Conservation (phyloP, 2,888 invertebrate species). For the Troides aeacus region DNA sequence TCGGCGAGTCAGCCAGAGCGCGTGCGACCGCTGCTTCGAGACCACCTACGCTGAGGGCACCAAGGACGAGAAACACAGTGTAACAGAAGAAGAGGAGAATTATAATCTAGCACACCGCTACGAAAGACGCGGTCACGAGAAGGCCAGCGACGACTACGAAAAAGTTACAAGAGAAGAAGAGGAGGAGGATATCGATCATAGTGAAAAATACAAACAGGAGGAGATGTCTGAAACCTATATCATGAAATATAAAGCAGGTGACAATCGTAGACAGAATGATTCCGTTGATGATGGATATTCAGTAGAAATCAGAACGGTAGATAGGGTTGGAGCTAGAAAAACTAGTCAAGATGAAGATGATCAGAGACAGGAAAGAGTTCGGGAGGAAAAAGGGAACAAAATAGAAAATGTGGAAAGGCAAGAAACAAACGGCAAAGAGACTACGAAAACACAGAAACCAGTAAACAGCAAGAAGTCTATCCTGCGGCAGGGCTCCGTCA, state of each 20-base stretch:
- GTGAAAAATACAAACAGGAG: slow-evolving; percentile 10
- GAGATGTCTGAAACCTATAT: slow-evolving; percentile 14
- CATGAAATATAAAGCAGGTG: slow-evolving; percentile 15
- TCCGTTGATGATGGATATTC: slow-evolving; percentile 32
- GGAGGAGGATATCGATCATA: slow-evolving; percentile 18
- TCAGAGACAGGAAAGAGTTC: slow-evolving; percentile 1
- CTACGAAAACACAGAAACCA: slow-evolving; percentile 48
- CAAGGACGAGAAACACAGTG: slow-evolving; percentile 31
- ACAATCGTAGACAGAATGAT: slow-evolving; percentile 9
- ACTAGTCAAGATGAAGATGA: slow-evolving; percentile 10
- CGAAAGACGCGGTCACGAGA: slow-evolving; percentile 7
- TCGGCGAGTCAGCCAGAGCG: slow-evolving; percentile 49
- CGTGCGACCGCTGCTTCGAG: slow-evolving; percentile 39
- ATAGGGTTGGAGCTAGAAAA: slow-evolving; percentile 5
- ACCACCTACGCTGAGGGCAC: slow-evolving; percentile 35
- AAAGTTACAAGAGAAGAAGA: slow-evolving; percentile 33
- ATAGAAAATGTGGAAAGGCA: slow-evolving; percentile 39
- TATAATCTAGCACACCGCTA: slow-evolving; percentile 1
- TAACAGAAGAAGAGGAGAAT: slow-evolving; percentile 12
- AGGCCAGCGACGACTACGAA: slow-evolving; percentile 32
- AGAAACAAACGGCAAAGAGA: slow-evolving; percentile 44
- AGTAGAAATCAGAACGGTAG: slow-evolving; percentile 35
- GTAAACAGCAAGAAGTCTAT: slow-evolving; percentile 66
- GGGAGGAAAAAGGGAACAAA: slow-evolving; percentile 27
- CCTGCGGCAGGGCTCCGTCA: slow-evolving; percentile 86